phyloP scores from a whole-genome alignment of 2,113 vertebrate species.

The Oophaga pumilio region DNA sequence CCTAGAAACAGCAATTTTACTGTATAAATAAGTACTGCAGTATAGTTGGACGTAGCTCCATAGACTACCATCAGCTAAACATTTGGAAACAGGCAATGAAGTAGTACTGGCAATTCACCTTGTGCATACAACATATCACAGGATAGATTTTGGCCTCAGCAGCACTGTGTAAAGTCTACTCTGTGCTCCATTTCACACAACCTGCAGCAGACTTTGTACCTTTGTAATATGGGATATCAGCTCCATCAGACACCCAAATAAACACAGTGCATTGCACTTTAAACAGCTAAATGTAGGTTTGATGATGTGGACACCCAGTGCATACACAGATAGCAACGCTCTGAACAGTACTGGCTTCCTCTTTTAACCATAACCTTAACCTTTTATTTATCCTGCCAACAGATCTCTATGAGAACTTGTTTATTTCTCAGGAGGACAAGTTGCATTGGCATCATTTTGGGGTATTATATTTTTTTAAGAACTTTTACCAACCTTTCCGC shows the following conservation, averaged over 20 bases:
- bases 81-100: not conserved
- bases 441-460: too few species aligned
- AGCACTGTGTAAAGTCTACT: not conserved
- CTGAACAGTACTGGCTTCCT: not conserved
- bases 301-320: conserved; percentile 42
- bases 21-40: too few species aligned
- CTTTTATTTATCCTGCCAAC: too few species aligned
- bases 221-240: conserved; percentile 16
- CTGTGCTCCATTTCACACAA: conserved; percentile 39
- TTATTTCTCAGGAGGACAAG: too few species aligned
- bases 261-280: conserved; percentile 28
- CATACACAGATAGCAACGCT: conserved; percentile 26
- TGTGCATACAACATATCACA: not conserved
- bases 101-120: not conserved
- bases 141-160: not conserved
- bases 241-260: conserved; percentile 49
- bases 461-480: too few species aligned
- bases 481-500: too few species aligned
- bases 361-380: too few species aligned
- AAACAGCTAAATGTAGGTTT: conserved; percentile 33
- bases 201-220: conserved; percentile 38
- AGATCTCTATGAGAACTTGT: too few species aligned
- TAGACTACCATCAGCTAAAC: not conserved
- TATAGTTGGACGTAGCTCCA: too few species aligned
- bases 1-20: too few species aligned